These are phyloP conservation scores for Eupithecia subumbrata DNA, from an alignment of 2,888 invertebrate species.

Conservation along the genomic window DNA sequence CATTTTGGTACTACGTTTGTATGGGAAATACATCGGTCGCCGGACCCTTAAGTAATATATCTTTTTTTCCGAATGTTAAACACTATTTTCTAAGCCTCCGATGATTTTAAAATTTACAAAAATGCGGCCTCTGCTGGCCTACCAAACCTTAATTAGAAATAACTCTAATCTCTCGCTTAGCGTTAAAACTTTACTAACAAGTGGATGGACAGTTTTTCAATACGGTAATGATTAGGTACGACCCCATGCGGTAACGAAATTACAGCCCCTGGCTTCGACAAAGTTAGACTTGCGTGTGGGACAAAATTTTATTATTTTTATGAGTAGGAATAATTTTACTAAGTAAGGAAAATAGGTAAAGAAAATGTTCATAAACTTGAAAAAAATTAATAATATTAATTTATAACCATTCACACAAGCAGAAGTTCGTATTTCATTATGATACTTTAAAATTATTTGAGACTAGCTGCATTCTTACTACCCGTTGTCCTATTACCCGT, in stretches of 20 bases:
- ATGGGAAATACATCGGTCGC: too few species aligned
- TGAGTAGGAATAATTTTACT: background rate
- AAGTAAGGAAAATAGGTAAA: background rate
- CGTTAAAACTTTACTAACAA: conserved; percentile 58
- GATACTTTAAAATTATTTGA: background rate
- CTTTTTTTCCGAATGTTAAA: too few species aligned
- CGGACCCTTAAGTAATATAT: too few species aligned
- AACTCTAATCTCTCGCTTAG: conserved; percentile 52
- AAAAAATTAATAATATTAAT: background rate
- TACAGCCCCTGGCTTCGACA: conserved; percentile 51
- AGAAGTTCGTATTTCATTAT: background rate
- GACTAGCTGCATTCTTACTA: too few species aligned
- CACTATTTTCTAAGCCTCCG: too few species aligned
- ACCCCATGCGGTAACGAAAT: conserved; percentile 64
- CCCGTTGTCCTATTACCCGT: too few species aligned
- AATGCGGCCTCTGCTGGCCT: too few species aligned
- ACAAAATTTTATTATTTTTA: conserved; percentile 2
- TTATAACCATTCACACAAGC: background rate
- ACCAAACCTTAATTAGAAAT: too few species aligned
- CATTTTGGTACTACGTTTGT: too few species aligned
- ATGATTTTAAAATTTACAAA: too few species aligned
- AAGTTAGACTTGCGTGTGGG: conserved; percentile 22
- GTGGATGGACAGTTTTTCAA: conserved; percentile 48
- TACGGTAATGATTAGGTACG: conserved; percentile 61
- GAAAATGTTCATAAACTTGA: background rate